These are phyloP conservation scores for Spinus pinus DNA, from an alignment of 2,797 vertebrate genomes.

Conservation along the genomic window DNA sequence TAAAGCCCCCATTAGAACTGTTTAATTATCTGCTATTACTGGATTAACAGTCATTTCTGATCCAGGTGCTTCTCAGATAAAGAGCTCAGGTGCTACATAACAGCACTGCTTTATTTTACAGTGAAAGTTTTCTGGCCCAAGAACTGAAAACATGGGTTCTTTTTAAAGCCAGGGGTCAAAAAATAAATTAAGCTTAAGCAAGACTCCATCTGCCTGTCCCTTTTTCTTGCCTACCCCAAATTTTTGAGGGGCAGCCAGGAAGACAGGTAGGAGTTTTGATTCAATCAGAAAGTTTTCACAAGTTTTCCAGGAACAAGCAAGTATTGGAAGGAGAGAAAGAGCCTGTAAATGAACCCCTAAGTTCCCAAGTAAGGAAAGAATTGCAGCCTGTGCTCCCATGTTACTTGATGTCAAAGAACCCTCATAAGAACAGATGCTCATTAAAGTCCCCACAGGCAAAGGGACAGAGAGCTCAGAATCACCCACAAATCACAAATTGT, in stretches of 20 bases:
- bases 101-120: neutral
- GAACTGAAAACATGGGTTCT: neutral
- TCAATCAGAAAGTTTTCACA: neutral
- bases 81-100: neutral
- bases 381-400: neutral
- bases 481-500: neutral
- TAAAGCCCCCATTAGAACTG: neutral
- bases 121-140: neutral
- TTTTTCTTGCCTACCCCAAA: neutral
- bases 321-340: neutral
- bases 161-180: neutral
- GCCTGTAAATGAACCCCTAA: neutral
- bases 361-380: neutral
- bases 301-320: neutral
- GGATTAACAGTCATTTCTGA: slow-evolving; percentile 19
- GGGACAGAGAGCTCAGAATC: neutral
- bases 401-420: neutral
- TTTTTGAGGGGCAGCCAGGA: neutral
- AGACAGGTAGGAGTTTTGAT: neutral
- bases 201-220: neutral
- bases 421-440: neutral
- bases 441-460: neutral
- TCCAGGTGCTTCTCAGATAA: slow-evolving; percentile 34
- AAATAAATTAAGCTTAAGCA: neutral
- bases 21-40: slow-evolving; percentile 43